Percentiles rank a stretch among this genome's conserved stretches.
Conservation (phyloP, 2,113 vertebrate genomes). For the Phylloscopus whistleri region DNA sequence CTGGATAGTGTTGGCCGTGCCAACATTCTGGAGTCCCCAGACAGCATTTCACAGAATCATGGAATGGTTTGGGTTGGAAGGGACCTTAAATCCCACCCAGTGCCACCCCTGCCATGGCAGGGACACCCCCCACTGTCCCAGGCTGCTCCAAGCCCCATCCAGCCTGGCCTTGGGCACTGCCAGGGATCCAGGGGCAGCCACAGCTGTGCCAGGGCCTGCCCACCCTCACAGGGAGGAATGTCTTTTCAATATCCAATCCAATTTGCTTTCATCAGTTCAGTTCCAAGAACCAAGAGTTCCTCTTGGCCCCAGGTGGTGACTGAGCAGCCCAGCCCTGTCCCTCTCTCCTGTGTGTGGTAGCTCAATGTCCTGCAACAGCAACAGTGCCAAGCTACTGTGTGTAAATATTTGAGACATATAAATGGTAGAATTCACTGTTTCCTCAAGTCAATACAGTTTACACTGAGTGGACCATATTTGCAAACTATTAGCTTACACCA, state of each 20-base stretch:
- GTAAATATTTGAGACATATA: background rate
- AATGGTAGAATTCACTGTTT: constrained; percentile 22
- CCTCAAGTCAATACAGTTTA: constrained; percentile 58
- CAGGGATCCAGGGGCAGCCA: background rate
- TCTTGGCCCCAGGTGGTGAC: background rate
- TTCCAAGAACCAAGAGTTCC: background rate
- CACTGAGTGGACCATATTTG: constrained; percentile 60
- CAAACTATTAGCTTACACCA: constrained; percentile 19
- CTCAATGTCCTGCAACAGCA: background rate
- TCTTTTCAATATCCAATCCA: background rate
- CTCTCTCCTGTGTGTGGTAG: background rate
- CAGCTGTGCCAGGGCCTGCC: background rate
- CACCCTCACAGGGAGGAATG: background rate
- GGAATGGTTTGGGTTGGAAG: background rate
- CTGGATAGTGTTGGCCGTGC: background rate
- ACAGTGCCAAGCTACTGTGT: constrained; percentile 44
- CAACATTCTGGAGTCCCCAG: background rate
- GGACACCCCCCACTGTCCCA: background rate
- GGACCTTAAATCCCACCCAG: rapidly evolving
- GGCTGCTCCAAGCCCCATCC: background rate
- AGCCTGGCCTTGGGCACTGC: background rate
- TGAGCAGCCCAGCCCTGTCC: background rate
- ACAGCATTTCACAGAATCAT: background rate
- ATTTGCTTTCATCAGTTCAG: background rate
- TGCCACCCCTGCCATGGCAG: background rate